Percentiles rank a stretch among this genome's conserved stretches.
These are phyloP conservation scores for Thaumetopoea pityocampa DNA, from an alignment of 1,140 invertebrate species.

Conservation along the genomic window DNA sequence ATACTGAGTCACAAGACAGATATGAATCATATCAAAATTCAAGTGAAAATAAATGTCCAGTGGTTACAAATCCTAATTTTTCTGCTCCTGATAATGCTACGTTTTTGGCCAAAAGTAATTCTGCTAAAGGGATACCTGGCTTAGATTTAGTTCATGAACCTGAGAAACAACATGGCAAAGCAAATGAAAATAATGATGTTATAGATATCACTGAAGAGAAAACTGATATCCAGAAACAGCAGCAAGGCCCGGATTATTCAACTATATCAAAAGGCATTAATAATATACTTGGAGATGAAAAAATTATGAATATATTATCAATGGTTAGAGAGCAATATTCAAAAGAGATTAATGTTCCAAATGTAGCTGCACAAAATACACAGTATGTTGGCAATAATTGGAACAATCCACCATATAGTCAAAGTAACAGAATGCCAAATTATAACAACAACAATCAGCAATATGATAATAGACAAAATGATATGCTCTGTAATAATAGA, in stretches of 20 bases:
- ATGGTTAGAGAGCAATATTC: constrained; percentile 55
- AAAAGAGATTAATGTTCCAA: constrained; percentile 13
- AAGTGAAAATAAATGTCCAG: constrained; percentile 9
- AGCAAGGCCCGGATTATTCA: constrained; percentile 69
- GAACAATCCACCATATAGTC: constrained; percentile 23
- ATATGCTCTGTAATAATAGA: constrained; percentile 26
- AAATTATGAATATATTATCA: constrained; percentile 77
- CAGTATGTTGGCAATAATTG: constrained; percentile 16
- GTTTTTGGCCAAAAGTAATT: constrained; percentile 43
- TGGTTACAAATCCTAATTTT: constrained; percentile 6
- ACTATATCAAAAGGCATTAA: constrained; percentile 78
- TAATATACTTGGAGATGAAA: constrained; percentile 78
- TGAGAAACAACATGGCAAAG: constrained; percentile 31
- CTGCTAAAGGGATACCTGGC: constrained; percentile 78
- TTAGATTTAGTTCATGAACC: constrained; percentile 78
- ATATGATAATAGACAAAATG: constrained; percentile 21
- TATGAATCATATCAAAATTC: constrained; percentile 37
- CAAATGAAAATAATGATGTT: constrained; percentile 34
- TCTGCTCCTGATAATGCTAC: constrained; percentile 20
- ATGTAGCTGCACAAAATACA: constrained; percentile 5
- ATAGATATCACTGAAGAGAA: constrained; percentile 58
- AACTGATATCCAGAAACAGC: constrained; percentile 5
- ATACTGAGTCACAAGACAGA: constrained; percentile 34
- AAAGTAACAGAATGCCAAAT: constrained; percentile 34
- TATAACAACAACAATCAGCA: constrained; percentile 32